phyloP scores from a whole-genome alignment of 2,888 invertebrate genomes.

The Sarcophaga variegata region DNA sequence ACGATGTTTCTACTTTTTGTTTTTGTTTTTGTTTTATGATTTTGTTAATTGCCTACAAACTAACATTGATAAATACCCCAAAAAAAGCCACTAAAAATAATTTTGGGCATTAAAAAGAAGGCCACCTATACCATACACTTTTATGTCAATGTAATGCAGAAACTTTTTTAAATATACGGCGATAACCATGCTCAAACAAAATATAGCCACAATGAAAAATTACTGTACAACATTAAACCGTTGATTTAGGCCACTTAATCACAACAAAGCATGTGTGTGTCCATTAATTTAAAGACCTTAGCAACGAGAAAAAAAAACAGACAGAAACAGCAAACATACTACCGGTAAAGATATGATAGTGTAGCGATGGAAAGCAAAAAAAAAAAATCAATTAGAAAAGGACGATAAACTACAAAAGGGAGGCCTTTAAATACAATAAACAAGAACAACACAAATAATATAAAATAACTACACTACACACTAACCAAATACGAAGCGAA shows the following conservation, averaged over 20 bases:
- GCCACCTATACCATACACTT: constrained; percentile 23
- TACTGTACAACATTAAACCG: constrained; percentile 67
- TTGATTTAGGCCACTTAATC: constrained; percentile 71
- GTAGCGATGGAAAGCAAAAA: constrained; percentile 31
- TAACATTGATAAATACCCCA: constrained; percentile 39
- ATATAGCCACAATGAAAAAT: constrained; percentile 57
- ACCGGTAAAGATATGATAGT: constrained; percentile 3
- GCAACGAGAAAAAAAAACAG: constrained; percentile 9
- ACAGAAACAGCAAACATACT: constrained; percentile 35
- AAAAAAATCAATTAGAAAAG: constrained; percentile 72
- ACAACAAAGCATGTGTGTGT: constrained; percentile 65
- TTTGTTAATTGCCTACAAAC: constrained; percentile 17
- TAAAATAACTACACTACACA: constrained; percentile 34
- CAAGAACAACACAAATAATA: constrained; percentile 60
- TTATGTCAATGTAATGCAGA: constrained; percentile 52
- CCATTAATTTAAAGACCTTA: constrained; percentile 64
- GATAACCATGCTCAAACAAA: not conserved
- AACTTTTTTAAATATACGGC: constrained; percentile 10
- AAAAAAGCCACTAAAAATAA: constrained; percentile 46
- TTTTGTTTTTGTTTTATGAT: not conserved
- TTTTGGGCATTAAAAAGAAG: constrained; percentile 20
- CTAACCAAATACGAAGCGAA: constrained; percentile 46
- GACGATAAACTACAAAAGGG: constrained; percentile 70
- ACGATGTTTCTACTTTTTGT: not conserved
- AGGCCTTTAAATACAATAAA: constrained; percentile 61